A percentile compares a stretch with the other conserved stretches of the same genome.
Evolutionary conservation across 2,888 invertebrate species (phyloP).

Genomic region (Frankliniella intonsa): DNA sequence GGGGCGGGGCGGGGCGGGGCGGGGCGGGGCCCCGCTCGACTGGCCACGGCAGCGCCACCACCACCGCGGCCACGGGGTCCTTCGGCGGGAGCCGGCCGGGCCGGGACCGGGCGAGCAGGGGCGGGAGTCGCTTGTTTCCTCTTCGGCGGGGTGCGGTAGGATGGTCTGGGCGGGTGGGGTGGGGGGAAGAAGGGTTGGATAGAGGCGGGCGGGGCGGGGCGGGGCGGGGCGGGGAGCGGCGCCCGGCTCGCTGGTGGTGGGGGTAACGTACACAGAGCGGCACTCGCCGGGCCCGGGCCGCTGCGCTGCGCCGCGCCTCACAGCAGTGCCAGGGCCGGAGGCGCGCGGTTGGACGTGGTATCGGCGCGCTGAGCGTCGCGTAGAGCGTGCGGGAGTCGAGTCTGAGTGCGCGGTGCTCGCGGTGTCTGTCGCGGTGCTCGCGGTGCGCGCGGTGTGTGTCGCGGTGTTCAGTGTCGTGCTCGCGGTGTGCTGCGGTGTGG

Average conservation of each 20-base stretch:
- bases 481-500: neutral
- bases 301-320: conserved; percentile 32
- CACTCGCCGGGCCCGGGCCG: conserved; percentile 35
- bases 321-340: conserved; percentile 32
- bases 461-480: neutral
- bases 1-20: neutral
- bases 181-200: conserved; percentile 35
- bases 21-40: neutral
- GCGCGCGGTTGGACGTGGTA: conserved; percentile 32
- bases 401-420: neutral
- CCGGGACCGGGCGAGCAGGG: conserved; percentile 30
- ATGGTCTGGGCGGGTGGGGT: conserved; percentile 30
- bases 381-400: neutral
- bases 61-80: neutral
- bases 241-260: conserved; percentile 27
- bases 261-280: conserved; percentile 27
- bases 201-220: conserved; percentile 35
- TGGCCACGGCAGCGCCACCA: neutral
- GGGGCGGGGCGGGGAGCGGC: conserved; percentile 31
- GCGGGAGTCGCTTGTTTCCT: conserved; percentile 25
- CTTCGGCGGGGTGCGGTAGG: neutral
- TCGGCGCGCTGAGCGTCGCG: conserved; percentile 8
- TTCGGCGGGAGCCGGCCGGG: conserved; percentile 28
- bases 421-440: neutral
- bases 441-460: neutral